Conservation (phyloP, 2,888 invertebrate species). For the Trichogramma dendrolimi region DNA sequence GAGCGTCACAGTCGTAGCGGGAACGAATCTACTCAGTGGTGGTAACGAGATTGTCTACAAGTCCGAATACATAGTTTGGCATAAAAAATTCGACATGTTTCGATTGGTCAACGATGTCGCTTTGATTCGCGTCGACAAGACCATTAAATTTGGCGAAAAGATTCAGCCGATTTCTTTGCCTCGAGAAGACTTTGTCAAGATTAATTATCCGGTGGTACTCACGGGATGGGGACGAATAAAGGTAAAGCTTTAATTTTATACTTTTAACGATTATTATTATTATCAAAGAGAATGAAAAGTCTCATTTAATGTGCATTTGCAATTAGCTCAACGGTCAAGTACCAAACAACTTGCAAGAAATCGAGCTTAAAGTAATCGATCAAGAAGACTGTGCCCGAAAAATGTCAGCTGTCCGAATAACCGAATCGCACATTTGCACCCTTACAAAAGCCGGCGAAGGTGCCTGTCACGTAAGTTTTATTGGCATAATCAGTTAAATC, state of each 20-base stretch:
- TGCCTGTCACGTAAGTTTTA: slow-evolving; percentile 58
- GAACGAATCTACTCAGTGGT: slow-evolving; percentile 7
- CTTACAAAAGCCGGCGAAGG: slow-evolving; percentile 55
- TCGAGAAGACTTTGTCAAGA: slow-evolving; percentile 12
- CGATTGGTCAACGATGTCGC: slow-evolving; percentile 13
- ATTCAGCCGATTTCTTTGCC: slow-evolving; percentile 9
- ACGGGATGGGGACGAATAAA: slow-evolving; percentile 15
- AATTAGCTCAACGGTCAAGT: slow-evolving; percentile 4
- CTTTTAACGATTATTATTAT: neutral
- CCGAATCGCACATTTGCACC: slow-evolving; percentile 22
- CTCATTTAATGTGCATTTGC: neutral
- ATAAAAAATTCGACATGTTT: slow-evolving; percentile 2
- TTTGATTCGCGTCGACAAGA: slow-evolving; percentile 8
- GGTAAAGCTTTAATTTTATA: neutral
- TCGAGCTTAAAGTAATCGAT: slow-evolving; percentile 28
- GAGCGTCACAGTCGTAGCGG: slow-evolving; percentile 3
- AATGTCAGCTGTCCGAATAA: neutral
- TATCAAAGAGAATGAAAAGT: neutral
- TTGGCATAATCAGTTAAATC: neutral
- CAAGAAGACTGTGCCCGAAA: slow-evolving; percentile 1
- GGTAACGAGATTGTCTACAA: slow-evolving; percentile 2
- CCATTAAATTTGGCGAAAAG: slow-evolving; percentile 16
- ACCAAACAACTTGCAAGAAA: slow-evolving; percentile 25
- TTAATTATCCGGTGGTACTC: slow-evolving; percentile 2
- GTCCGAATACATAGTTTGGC: slow-evolving; percentile 10